Base-by-base conservation (phyloP, 92 coral and sea anemone species). In the Actinernus sp. region DNA sequence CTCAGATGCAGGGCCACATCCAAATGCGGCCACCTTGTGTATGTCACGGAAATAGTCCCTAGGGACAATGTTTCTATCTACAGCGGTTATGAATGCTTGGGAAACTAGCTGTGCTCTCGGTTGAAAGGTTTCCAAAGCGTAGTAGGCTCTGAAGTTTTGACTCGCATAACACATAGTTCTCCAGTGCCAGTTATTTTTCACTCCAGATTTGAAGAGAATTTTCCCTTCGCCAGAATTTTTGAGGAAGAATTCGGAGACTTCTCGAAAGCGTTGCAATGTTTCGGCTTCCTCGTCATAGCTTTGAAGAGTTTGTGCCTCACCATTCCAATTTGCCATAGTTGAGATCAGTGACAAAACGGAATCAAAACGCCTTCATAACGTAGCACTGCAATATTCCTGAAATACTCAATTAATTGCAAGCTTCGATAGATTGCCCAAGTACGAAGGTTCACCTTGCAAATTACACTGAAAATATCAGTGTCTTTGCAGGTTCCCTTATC, bases 1-100 rank as follows among this genome's bases (percentile, higher is more conserved):
- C 31, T 84, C 91, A 13, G 86, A 74, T 1, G 86, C 91, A 17
- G 86, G 81, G 0, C 91, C 91, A 58, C 91, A 84, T 16, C 86
- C 91, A 0, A 84, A 41, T 31, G 86, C 71, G 0, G 65, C 65
- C 8, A 78, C 74, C 11, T 66, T 75, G n/a, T 44, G 55, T 4
- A 83, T 51, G 4, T 57, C 70, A 48, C 52, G 62, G 28, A 75
- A 63, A 6, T 64, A 49, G 61, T 49, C 65, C 11, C 59, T 27
- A 21, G 26, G 59, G 3, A 63, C 50, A 26, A 84, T 55, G 12
- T 14, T 20, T 25, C 55, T 62, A 25, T 82, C 83, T 0, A 49
- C 34, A 0, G 57, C 80, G 20, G 63, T 83, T 29, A 53, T 66
- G 38, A 76, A 27, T 7, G 90, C 90, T 37, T 69, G 55, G 21